Conservation (phyloP, 2,797 vertebrate species). For the Falco columbarius region DNA sequence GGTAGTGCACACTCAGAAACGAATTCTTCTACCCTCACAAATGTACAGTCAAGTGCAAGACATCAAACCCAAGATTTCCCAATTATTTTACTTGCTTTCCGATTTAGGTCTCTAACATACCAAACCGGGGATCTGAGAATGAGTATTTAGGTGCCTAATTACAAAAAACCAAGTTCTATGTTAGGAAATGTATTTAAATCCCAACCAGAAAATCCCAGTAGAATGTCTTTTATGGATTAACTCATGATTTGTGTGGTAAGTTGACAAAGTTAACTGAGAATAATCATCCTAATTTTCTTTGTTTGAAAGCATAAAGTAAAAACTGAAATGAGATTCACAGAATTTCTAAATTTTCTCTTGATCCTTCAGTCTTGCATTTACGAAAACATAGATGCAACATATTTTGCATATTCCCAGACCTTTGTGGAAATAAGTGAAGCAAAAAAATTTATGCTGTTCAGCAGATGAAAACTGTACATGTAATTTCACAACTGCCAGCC, state of each 20-base stretch:
- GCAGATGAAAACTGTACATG: neutral
- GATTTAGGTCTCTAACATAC: neutral
- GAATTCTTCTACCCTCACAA: neutral
- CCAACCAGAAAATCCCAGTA: neutral
- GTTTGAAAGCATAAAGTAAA: neutral
- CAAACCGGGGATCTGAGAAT: neutral
- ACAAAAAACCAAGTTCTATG: neutral
- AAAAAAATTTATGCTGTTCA: neutral
- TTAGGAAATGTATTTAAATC: neutral
- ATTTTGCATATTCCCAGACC: neutral
- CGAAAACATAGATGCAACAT: neutral
- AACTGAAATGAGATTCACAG: neutral
- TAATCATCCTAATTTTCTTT: neutral
- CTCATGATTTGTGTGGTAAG: neutral
- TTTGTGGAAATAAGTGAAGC: neutral
- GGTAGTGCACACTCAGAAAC: neutral
- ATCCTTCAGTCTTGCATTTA: neutral
- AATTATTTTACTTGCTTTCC: neutral
- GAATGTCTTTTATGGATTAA: neutral
- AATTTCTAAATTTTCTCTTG: neutral
- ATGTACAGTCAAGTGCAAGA: neutral
- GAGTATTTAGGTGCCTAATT: neutral
- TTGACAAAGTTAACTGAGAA: neutral
- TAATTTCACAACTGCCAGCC: neutral
- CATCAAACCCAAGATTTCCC: neutral